A percentile compares a stretch with the other conserved stretches of the same genome.
Conservation (phyloP, 2,113 vertebrate genomes). For the Pelecanoides urinatrix region DNA sequence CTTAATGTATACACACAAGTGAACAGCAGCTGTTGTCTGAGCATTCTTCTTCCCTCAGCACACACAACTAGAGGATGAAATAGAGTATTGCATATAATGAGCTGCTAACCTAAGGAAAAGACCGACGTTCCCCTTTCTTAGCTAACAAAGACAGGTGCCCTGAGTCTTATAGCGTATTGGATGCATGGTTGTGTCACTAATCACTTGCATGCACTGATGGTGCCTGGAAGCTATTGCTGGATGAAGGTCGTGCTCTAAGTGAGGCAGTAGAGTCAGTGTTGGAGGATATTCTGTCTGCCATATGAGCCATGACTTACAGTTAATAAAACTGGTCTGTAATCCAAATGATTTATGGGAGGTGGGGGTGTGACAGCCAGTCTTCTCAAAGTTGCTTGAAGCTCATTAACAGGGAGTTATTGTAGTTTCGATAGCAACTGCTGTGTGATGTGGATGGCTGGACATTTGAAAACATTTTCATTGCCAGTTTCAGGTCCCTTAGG, state of each 20-base stretch:
- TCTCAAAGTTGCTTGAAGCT: not conserved
- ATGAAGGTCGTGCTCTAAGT: not conserved
- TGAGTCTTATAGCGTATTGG: not conserved
- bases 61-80: not conserved
- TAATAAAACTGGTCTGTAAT: not conserved
- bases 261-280: not conserved
- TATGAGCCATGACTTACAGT: not conserved
- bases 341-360: not conserved
- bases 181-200: not conserved
- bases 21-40: not conserved
- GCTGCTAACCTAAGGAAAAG: not conserved
- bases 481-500: not conserved
- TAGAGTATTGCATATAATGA: not conserved
- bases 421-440: not conserved
- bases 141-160: not conserved
- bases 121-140: not conserved
- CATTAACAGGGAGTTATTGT: not conserved
- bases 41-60: not conserved
- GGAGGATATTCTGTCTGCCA: not conserved
- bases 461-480: not conserved
- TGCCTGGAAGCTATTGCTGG: not conserved
- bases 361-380: not conserved
- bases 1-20: fast-evolving
- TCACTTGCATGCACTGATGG: not conserved
- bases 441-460: not conserved